Evolutionary conservation across 2,797 vertebrate species (phyloP).

Genomic region (Leuciscus waleckii): DNA sequence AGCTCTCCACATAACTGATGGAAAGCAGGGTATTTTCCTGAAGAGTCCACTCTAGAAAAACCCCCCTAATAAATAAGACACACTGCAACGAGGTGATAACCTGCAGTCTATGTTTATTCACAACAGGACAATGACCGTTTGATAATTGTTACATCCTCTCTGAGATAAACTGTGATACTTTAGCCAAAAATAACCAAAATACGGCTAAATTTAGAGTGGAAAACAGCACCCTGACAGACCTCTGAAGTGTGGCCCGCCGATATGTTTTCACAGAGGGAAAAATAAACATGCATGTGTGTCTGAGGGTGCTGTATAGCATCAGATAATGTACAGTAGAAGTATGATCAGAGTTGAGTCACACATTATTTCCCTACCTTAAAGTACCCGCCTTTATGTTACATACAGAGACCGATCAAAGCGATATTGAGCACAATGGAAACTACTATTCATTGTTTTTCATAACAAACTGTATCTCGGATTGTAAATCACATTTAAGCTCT

Average conservation of each 20-base stretch:
- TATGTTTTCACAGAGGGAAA: background rate
- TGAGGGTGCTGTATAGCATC: constrained; percentile 23
- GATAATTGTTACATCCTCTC: constrained; percentile 3
- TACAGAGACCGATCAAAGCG: background rate
- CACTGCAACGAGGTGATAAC: background rate
- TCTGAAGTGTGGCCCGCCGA: background rate
- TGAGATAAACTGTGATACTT: background rate
- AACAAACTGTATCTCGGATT: background rate
- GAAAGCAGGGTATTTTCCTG: background rate
- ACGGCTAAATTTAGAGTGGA: background rate
- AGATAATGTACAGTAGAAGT: background rate
- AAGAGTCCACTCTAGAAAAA: background rate
- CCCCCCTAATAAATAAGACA: background rate
- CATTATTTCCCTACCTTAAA: constrained; percentile 18
- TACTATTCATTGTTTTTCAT: constrained; percentile 1
- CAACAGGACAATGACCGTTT: background rate
- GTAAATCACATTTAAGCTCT: constrained; percentile 1
- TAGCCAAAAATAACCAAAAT: background rate
- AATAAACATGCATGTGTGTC: background rate
- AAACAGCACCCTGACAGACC: background rate
- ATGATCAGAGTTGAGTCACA: background rate
- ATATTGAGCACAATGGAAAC: constrained; percentile 20
- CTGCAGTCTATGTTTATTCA: background rate
- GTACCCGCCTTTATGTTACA: constrained; percentile 12
- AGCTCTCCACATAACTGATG: background rate